Percentiles rank a stretch among this genome's conserved stretches.
phyloP scores from a whole-genome alignment of 2,113 vertebrate genomes.

The Heliornis fulica region DNA sequence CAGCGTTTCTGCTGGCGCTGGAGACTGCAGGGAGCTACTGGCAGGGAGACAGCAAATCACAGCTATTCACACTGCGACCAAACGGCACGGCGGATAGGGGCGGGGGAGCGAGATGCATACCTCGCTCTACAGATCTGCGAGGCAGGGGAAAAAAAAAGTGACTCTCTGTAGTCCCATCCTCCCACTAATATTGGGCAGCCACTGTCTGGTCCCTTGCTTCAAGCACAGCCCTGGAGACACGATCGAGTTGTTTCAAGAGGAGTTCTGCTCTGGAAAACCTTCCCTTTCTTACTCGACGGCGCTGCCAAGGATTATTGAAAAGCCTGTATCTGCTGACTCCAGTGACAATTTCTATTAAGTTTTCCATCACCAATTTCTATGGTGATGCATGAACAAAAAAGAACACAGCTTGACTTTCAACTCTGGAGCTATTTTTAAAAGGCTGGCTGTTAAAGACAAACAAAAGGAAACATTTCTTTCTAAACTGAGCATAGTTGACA shows the following conservation, averaged over 20 bases:
- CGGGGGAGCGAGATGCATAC: accelerated
- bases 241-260: not conserved
- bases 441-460: conserved; percentile 16
- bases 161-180: not conserved
- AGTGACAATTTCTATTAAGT: conserved; percentile 26
- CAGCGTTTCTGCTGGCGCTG: accelerated
- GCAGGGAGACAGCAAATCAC: not conserved
- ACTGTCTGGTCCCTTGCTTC: not conserved
- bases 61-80: not conserved
- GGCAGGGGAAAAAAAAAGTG: accelerated
- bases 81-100: not conserved
- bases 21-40: not conserved
- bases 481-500: not conserved
- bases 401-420: conserved; percentile 10
- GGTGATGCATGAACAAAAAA: conserved; percentile 20
- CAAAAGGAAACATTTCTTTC: conserved; percentile 21
- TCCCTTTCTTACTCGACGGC: not conserved
- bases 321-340: conserved; percentile 7
- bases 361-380: conserved; percentile 39
- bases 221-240: not conserved
- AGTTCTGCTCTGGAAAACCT: not conserved
- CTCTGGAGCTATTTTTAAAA: conserved; percentile 17
- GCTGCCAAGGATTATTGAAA: not conserved
- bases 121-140: not conserved
- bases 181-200: not conserved